Evolutionary conservation across 2,113 vertebrate species (phyloP), one percentile per base, ranked within the genome.

Genomic region (Oenanthe oenanthe): DNA sequence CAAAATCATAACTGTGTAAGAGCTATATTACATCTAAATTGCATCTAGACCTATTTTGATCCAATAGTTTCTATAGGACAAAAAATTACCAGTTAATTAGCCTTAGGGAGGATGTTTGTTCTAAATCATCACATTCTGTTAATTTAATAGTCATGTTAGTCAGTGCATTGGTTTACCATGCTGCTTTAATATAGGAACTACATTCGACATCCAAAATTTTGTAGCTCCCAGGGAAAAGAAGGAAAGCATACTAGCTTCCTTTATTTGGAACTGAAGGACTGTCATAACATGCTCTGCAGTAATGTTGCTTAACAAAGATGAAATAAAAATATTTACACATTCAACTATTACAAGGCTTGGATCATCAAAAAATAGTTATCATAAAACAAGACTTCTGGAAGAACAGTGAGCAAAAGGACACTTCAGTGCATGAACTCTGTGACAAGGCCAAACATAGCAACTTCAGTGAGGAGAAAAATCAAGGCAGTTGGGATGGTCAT

Each of bases 361-460:
- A 57, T 56, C 75, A 85, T 58, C 78, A 73, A 14, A 88, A 83
- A 92, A 85, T 4, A 77, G 71, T 67, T 62, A 43, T 43, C 56
- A 53, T 83, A 93, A 85, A 88, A 75, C 40, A 82, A 92, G 89
- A 88, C 81, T 91, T 82, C 78, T 92, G 90, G n/a, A 91, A 9
- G 32, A 71, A 58, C 62, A 90, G 62, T 5, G 8, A 88, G 63
- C 66, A n/a, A 80, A 73, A 89, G 67, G 68, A 77, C 63, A 88
- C 17, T 89, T 67, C 11, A 60, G 68, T 47, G 68, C 48, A 60
- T 34, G 51, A 94, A 92, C 26, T 63, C 58, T 29, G 25, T 11
- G 17, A 43, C 0, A 2, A 73, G 43, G 67, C 58, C 82, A 93
- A 86, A 56, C 43, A 47, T 1, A 62, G 74, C 62, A 92, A 31